phyloP scores from a whole-genome alignment of 2,888 invertebrate species.

The Diaprepes abbreviatus region DNA sequence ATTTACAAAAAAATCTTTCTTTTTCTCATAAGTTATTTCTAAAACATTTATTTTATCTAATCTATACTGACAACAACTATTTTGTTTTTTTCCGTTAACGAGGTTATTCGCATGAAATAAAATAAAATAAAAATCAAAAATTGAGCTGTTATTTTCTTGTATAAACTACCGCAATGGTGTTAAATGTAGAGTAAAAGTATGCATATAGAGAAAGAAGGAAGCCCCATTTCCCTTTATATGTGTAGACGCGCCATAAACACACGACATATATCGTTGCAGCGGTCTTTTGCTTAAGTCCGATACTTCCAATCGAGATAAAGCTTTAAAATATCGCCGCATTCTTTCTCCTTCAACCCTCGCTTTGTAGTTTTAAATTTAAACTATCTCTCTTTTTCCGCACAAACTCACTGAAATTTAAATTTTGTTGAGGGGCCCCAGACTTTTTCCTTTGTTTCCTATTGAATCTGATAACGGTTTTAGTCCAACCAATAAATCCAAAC shows the following conservation, averaged over 20 bases:
- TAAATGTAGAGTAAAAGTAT: conserved; percentile 50
- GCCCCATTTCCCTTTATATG: conserved; percentile 46
- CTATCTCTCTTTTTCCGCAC: conserved; percentile 58
- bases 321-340: conserved; percentile 66
- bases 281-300: conserved; percentile 55
- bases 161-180: conserved; percentile 44
- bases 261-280: conserved; percentile 50
- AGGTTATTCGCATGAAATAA: neutral
- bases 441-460: conserved; percentile 60
- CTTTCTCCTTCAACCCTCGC: conserved; percentile 60
- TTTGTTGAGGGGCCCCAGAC: conserved; percentile 55
- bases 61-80: neutral
- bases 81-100: neutral
- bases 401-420: conserved; percentile 61
- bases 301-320: conserved; percentile 64
- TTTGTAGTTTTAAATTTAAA: conserved; percentile 60
- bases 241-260: conserved; percentile 47
- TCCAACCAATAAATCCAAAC: conserved; percentile 55
- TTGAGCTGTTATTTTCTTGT: conserved; percentile 9
- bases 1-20: too few species aligned
- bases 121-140: conserved; percentile 29
- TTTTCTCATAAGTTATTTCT: too few species aligned
- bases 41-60: too few species aligned
- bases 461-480: conserved; percentile 59
- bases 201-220: conserved; percentile 41